phyloP scores from a whole-genome alignment of 2,113 vertebrate genomes.

The Vombatus ursinus region DNA sequence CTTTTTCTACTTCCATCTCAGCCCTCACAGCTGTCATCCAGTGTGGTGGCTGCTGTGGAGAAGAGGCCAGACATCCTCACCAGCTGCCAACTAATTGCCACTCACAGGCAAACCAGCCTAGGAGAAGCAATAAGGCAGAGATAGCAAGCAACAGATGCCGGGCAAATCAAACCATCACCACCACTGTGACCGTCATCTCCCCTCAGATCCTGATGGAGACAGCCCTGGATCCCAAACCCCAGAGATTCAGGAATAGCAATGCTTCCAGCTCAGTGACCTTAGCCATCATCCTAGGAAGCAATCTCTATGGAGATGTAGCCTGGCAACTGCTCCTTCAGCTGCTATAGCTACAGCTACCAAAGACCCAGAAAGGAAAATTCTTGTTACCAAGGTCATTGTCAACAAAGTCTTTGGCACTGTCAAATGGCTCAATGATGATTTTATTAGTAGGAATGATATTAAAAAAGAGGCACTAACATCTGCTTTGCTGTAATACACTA shows the following conservation, averaged over 20 bases:
- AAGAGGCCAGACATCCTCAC: background rate
- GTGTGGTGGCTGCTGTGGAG: background rate
- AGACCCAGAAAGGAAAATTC: background rate
- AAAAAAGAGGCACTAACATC: background rate
- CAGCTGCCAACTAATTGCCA: background rate
- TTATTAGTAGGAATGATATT: background rate
- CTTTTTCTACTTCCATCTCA: background rate
- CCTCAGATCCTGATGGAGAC: background rate
- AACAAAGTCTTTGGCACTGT: background rate
- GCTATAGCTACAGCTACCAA: background rate
- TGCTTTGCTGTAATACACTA: background rate
- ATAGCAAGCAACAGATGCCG: background rate
- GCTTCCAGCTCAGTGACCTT: background rate
- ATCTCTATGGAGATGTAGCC: background rate
- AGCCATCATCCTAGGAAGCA: background rate
- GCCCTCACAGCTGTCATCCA: background rate
- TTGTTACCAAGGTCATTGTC: background rate
- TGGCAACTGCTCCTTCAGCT: background rate
- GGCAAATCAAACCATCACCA: background rate
- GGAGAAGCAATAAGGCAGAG: background rate
- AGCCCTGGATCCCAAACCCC: background rate
- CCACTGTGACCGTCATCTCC: background rate
- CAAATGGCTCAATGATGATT: background rate
- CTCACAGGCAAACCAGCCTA: background rate
- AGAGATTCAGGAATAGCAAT: background rate